These are phyloP conservation scores for Beris morrisii DNA, from an alignment of 2,888 invertebrate genomes.

Conservation along the genomic window DNA sequence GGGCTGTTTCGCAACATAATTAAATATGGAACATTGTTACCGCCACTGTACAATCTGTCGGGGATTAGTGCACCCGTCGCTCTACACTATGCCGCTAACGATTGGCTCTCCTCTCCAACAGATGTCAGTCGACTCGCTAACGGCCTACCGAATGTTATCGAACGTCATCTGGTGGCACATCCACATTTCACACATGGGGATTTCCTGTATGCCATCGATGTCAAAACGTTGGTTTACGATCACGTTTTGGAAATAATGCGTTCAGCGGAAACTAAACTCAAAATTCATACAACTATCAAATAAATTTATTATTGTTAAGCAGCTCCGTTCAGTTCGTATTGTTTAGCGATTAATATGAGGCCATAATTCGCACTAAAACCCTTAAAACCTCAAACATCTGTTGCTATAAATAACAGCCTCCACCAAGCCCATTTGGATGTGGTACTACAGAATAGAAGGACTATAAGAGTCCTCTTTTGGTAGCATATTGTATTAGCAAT, in stretches of 20 bases:
- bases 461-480: too few relatives aligned
- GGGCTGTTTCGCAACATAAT: constrained; percentile 55
- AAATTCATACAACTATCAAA: constrained; percentile 28
- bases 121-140: constrained; percentile 45
- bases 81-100: constrained; percentile 61
- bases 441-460: too few relatives aligned
- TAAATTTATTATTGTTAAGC: constrained; percentile 20
- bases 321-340: constrained; percentile 19
- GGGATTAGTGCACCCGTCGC: constrained; percentile 58
- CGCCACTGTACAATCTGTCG: constrained; percentile 58
- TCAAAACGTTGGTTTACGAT: constrained; percentile 42
- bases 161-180: constrained; percentile 19
- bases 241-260: constrained; percentile 40
- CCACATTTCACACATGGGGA: constrained; percentile 47
- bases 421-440: too few relatives aligned
- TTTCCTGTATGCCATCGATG: constrained; percentile 44
- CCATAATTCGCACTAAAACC: too few relatives aligned
- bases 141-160: constrained; percentile 45
- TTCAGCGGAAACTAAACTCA: constrained; percentile 38
- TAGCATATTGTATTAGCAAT: too few relatives aligned
- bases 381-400: too few relatives aligned
- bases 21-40: constrained; percentile 57
- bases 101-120: constrained; percentile 59
- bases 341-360: too few relatives aligned
- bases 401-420: too few relatives aligned